Evolutionary conservation across 1,140 invertebrate genomes (phyloP).

Genomic region (Macrotrachela quadricornifera): DNA sequence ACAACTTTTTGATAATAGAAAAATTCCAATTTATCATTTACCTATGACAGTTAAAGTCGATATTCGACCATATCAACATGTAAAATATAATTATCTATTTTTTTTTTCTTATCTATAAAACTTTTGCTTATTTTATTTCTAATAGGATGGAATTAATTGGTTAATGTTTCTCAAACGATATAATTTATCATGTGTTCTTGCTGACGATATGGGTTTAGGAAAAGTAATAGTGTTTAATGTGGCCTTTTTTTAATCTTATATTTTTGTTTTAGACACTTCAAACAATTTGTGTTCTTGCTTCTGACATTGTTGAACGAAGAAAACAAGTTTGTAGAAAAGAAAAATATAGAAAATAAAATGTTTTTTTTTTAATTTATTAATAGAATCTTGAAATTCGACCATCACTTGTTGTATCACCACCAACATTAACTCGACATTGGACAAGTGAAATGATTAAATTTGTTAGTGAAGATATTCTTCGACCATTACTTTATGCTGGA

Average conservation of each 20-base stretch:
- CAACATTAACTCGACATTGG: slow-evolving; percentile 95
- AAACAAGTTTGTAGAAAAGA: background rate
- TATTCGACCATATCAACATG: slow-evolving; percentile 29
- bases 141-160: slow-evolving; percentile 80
- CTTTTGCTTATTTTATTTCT: too few species aligned
- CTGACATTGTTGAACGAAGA: slow-evolving; percentile 44
- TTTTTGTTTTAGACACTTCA: slow-evolving; percentile 47
- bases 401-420: slow-evolving; percentile 84
- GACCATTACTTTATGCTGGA: slow-evolving; percentile 74
- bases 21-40: slow-evolving; percentile 55
- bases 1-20: slow-evolving; percentile 61
- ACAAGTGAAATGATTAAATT: slow-evolving; percentile 92
- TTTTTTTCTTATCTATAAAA: slow-evolving; percentile 11
- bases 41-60: slow-evolving; percentile 24
- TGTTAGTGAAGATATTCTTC: slow-evolving; percentile 42
- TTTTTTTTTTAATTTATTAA: slow-evolving; percentile 14
- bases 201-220: slow-evolving; percentile 89
- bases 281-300: slow-evolving; percentile 76
- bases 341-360: background rate
- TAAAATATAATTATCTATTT: slow-evolving; percentile 20
- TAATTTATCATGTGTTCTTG: slow-evolving; percentile 83
- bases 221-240: slow-evolving; percentile 33
- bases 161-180: slow-evolving; percentile 81
- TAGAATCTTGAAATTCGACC: slow-evolving; percentile 33
- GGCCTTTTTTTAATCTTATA: too few species aligned